Percentiles rank a stretch among this genome's conserved stretches.
These are phyloP conservation scores for Anoplophora glabripennis DNA, from an alignment of 1,140 invertebrate genomes.

Conservation along the genomic window DNA sequence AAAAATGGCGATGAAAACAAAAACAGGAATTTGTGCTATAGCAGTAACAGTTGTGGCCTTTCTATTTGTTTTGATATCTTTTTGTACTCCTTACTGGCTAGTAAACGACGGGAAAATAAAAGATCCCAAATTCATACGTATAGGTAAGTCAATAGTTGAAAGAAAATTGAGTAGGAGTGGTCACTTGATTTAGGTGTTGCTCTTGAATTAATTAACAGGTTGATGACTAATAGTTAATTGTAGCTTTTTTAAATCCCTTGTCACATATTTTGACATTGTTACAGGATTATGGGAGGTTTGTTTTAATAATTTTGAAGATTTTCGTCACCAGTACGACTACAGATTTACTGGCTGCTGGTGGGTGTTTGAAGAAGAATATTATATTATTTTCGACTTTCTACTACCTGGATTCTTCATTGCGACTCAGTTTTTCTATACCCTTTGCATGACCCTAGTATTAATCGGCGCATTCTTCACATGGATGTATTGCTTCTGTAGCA, in stretches of 20 bases:
- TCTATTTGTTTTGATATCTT: conserved; percentile 79
- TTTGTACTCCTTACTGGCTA: conserved; percentile 91
- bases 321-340: conserved; percentile 75
- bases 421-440: conserved; percentile 88
- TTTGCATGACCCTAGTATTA: conserved; percentile 76
- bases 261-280: conserved; percentile 39
- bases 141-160: conserved; percentile 59
- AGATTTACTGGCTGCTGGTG: conserved; percentile 83
- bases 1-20: conserved; percentile 59
- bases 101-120: conserved; percentile 78
- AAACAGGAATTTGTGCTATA: conserved; percentile 68
- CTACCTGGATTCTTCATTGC: conserved; percentile 87
- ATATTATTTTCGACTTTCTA: conserved; percentile 80
- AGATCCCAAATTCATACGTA: conserved; percentile 75
- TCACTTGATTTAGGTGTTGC: neutral
- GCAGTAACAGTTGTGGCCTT: conserved; percentile 64
- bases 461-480: conserved; percentile 68
- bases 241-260: too few species aligned
- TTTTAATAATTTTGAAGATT: conserved; percentile 79
- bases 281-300: conserved; percentile 92
- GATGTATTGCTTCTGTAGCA: conserved; percentile 72
- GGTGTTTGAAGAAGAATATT: conserved; percentile 91
- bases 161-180: conserved; percentile 25
- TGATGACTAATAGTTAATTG: too few species aligned
- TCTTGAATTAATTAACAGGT: too few species aligned